phyloP scores from a whole-genome alignment of 2,888 invertebrate genomes.

The Drosophila lutescens region DNA sequence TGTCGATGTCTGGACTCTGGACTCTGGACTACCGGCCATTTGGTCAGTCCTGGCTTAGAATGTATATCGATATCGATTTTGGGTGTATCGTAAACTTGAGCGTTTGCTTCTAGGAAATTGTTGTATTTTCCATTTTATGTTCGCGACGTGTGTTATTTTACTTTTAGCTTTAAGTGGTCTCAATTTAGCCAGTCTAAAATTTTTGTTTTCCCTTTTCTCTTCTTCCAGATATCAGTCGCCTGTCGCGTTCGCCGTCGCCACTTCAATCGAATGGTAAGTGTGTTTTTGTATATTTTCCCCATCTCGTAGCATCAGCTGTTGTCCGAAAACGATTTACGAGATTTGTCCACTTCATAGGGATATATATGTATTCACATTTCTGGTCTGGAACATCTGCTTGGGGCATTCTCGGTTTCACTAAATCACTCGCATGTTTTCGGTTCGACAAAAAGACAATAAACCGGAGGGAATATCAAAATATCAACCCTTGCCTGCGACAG shows the following conservation, averaged over 20 bases:
- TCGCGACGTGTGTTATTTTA: constrained; percentile 41
- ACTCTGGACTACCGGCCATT: constrained; percentile 44
- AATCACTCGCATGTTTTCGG: constrained; percentile 60
- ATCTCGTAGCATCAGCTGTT: constrained; percentile 71
- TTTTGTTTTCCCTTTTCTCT: constrained; percentile 25
- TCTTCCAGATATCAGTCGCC: constrained; percentile 85
- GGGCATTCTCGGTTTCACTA: constrained; percentile 73
- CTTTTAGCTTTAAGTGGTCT: constrained; percentile 32
- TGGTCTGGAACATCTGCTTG: constrained; percentile 72
- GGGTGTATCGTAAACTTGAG: constrained; percentile 33
- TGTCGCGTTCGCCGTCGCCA: constrained; percentile 92
- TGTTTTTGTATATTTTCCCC: constrained; percentile 12
- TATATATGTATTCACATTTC: constrained; percentile 18
- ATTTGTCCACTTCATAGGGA: constrained; percentile 73
- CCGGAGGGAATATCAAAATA: constrained; percentile 29
- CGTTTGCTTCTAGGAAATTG: constrained; percentile 3
- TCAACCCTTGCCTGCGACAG: constrained; percentile 63
- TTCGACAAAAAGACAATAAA: constrained; percentile 53
- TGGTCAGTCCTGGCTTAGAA: constrained; percentile 62
- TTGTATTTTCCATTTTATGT: constrained; percentile 33
- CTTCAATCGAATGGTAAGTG: constrained; percentile 90
- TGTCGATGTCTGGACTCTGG: constrained; percentile 66
- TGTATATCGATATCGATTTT: constrained; percentile 61
- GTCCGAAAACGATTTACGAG: constrained; percentile 79
- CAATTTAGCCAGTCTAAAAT: constrained; percentile 30